These are phyloP conservation scores for Meiosimyza decipiens DNA, from an alignment of 2,888 invertebrate genomes.

Conservation along the genomic window DNA sequence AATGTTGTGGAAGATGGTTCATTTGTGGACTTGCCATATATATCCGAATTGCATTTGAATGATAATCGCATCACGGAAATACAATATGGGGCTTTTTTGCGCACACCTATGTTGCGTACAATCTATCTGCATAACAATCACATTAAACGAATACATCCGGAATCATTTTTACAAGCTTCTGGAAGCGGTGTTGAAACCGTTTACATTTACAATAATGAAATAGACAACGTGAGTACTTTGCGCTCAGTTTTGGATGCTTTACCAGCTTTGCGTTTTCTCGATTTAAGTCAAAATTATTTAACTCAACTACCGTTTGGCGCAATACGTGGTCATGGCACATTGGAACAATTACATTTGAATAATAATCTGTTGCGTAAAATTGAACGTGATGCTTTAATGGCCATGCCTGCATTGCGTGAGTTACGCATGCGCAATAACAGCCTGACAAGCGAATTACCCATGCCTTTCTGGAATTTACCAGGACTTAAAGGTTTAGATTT, in stretches of 20 bases:
- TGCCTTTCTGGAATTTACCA: conserved; percentile 87
- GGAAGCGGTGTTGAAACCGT: conserved; percentile 82
- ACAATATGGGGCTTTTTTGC: conserved; percentile 83
- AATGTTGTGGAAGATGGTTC: conserved; percentile 79
- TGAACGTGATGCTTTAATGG: conserved; percentile 82
- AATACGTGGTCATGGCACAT: conserved; percentile 80
- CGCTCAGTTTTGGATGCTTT: conserved; percentile 80
- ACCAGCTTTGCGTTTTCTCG: conserved; percentile 81
- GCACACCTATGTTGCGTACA: conserved; percentile 77
- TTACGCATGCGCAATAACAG: conserved; percentile 86
- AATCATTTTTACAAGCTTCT: conserved; percentile 81
- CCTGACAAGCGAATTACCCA: conserved; percentile 76
- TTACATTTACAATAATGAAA: conserved; percentile 80
- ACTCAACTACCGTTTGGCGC: conserved; percentile 83
- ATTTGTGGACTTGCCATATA: conserved; percentile 80
- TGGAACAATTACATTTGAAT: conserved; percentile 84
- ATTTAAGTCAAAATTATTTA: conserved; percentile 81
- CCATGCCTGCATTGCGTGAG: conserved; percentile 85
- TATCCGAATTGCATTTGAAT: conserved; percentile 76
- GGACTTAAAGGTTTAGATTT: conserved; percentile 86
- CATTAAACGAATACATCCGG: conserved; percentile 81
- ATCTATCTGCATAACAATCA: conserved; percentile 83
- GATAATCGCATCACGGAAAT: conserved; percentile 81
- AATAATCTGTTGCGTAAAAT: conserved; percentile 80
- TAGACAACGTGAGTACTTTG: conserved; percentile 80